Evolutionary conservation across 2,113 vertebrate genomes (phyloP), one percentile per base, ranked within the genome.

Genomic region (Vireo altiloquus): DNA sequence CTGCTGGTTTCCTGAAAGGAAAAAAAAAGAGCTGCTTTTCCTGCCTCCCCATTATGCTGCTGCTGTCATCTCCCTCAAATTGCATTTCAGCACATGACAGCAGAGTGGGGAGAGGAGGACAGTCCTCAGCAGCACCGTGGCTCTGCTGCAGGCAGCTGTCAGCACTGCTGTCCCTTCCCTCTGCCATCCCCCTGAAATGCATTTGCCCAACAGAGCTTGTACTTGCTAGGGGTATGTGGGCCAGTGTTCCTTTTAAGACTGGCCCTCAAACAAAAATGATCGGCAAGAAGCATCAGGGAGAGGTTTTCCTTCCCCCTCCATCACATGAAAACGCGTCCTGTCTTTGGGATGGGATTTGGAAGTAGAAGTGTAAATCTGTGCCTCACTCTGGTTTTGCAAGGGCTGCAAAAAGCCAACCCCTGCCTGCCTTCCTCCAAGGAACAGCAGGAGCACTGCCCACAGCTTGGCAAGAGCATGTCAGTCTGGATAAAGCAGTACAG

Each of bases 141-240:
- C 72, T 68, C 47, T 70, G 86, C 94, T 90, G 86, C 71, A 15
- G 88, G 93, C 75, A 88, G 86, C 89, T 72, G 76, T 49, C 86
- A 83, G 15, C 85, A 66, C 70, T 12, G 3, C 76, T 64, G 76
- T 46, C 60, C 15, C 11, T 33, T 86, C 17, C 23, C 80, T 22
- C 71, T 12, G 64, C 64, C 14, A 15, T 28, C 12, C 28, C 60
- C 18, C 37, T 7, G 7, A 10, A 78, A 59, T 2, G 3, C 0
- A 0, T 33, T 59, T 11, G 28, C 10, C 83, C 91, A 87, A 23
- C 86, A 39, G 7, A 28, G 44, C 54, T 42, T 11, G 28, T 11
- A 25, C 60, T n/a, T n/a, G 47, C 74, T 42, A 16, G 6, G 2
- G 74, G 28, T 28, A 18, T 0, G 2, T 1, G 60, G 39, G 30